Evolutionary conservation across 2,797 vertebrate species (phyloP), one percentile per base, ranked within the genome.

Genomic region (Clarias fuscus): DNA sequence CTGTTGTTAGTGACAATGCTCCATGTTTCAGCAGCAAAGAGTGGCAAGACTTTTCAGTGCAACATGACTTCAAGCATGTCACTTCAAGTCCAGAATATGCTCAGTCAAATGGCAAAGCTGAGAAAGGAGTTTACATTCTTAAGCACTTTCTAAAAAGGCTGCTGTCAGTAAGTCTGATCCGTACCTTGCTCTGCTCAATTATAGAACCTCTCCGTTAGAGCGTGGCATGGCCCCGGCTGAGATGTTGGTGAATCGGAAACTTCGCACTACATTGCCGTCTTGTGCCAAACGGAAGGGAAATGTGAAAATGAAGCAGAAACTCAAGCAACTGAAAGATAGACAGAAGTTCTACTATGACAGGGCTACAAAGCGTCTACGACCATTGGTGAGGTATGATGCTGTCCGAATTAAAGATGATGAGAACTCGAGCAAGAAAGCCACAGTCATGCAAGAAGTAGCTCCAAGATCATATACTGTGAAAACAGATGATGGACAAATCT

Each of bases 1-100:
- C 24, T 4, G 87, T 89, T 0, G 56, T 88, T n/a, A 91, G 86
- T 59, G 90, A 91, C 53, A 90, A 91, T 87, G 87, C 88, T 0
- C 92, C 89, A 5, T 89, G 86, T 17, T 92, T 89, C 59, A 90
- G 14, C 17, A 73, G 89, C 85, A 89, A 22, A 61, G 88, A 90
- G 27, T 91, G 85, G 86, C 86, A 89, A 37, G 0, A 30, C 14
- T 90, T 92, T 89, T 65, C 88, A 86, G 20, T 33, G 17, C 40
- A 79, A 0, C 92, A 90, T 77, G 86, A 90, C 4, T 93, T 91
- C 24, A 4, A 85, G 0, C 88, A 91, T 83, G 27, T 90, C 30
- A 20, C 68, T 37, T 37, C 30, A 7, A 90, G 87, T 2, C 89
- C 90, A 67, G 17, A 37, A 37, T 37, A 37, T 37, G 2, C 27